Evolutionary conservation across 2,113 vertebrate genomes (phyloP).

Genomic region (Lycaon pictus): DNA sequence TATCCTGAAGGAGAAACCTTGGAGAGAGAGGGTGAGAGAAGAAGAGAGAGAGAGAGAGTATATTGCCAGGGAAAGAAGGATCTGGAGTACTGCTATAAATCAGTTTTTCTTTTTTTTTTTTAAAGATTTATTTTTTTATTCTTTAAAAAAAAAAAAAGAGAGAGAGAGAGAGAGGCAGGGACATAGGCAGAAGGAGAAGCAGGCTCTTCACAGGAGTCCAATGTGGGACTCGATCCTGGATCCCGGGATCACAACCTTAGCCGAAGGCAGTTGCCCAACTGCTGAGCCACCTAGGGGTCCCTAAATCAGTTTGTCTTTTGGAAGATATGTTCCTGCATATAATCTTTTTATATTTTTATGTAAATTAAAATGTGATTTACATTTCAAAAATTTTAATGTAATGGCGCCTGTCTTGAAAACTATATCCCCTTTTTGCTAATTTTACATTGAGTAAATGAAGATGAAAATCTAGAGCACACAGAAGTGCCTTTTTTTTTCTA

Average conservation of each 20-base stretch:
- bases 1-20: constrained; percentile 11
- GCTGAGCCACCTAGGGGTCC: too few relatives aligned
- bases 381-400: constrained; percentile 8
- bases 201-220: too few relatives aligned
- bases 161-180: too few relatives aligned
- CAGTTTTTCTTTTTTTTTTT: neutral
- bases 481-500: neutral
- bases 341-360: constrained; percentile 16
- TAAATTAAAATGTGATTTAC: constrained; percentile 14
- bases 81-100: neutral
- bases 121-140: too few relatives aligned
- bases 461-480: neutral
- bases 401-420: neutral
- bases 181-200: too few relatives aligned
- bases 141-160: too few relatives aligned
- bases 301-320: neutral
- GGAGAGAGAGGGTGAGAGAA: neutral
- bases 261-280: too few relatives aligned
- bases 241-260: too few relatives aligned
- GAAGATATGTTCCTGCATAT: neutral
- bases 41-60: neutral
- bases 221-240: too few relatives aligned
- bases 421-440: neutral
- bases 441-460: neutral
- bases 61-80: neutral